phyloP scores from a whole-genome alignment of 2,113 vertebrate genomes.

The Nycticebus coucang region DNA sequence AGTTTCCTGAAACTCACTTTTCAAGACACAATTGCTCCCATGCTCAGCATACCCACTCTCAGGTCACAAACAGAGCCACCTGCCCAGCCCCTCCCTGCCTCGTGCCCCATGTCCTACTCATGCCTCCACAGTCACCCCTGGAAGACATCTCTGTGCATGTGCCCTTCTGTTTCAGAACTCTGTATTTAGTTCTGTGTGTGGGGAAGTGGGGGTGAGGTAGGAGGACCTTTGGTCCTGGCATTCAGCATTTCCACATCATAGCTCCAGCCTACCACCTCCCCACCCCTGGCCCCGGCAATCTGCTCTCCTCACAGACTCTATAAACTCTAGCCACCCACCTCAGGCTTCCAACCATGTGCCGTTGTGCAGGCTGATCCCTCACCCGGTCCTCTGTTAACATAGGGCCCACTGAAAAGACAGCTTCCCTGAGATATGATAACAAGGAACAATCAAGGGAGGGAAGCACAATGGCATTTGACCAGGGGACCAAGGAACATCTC shows the following conservation, averaged over 20 bases:
- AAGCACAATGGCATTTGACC: not conserved
- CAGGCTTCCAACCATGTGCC: not conserved
- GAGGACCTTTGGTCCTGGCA: not conserved
- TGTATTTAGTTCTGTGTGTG: not conserved
- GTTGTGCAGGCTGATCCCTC: not conserved
- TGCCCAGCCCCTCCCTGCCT: not conserved
- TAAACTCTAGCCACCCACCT: not conserved
- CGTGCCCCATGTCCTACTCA: not conserved
- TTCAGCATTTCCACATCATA: not conserved
- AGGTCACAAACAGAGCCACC: not conserved
- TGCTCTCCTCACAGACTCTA: not conserved
- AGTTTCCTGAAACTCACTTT: not conserved
- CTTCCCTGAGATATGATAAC: not conserved
- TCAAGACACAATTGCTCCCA: not conserved
- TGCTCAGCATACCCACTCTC: not conserved
- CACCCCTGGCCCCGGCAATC: not conserved
- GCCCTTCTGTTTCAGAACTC: not conserved
- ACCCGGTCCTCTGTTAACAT: not conserved
- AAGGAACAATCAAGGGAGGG: not conserved
- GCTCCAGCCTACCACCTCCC: not conserved
- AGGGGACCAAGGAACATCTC: not conserved
- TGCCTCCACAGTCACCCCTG: not conserved
- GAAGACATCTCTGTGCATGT: not conserved
- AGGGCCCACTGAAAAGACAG: not conserved
- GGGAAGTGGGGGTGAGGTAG: not conserved